Evolutionary conservation across 2,888 invertebrate genomes (phyloP).

Genomic region (Timema cristinae): DNA sequence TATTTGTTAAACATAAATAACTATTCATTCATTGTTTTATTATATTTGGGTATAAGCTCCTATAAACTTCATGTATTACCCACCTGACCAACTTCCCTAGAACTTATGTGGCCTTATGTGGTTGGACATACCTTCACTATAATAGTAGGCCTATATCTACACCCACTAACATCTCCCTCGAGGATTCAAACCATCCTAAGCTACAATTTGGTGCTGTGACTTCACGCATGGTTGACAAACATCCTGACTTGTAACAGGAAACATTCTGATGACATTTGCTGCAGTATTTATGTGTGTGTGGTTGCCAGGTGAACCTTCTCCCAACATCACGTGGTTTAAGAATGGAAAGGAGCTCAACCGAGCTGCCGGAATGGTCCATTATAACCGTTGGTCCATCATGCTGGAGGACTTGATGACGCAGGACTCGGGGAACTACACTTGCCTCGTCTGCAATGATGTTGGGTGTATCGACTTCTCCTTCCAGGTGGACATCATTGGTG

Average conservation of each 20-base stretch:
- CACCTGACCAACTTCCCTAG: no score
- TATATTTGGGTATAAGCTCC: no score
- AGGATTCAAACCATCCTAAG: no score
- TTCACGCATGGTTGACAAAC: background rate
- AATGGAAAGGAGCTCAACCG: constrained; percentile 29
- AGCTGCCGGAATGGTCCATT: background rate
- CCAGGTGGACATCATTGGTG: constrained; percentile 36
- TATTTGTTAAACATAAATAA: no score
- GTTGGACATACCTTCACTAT: no score
- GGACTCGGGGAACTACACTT: constrained; percentile 52
- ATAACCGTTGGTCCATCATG: constrained; percentile 22
- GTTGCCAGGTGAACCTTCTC: constrained; percentile 38
- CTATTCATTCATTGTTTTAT: no score
- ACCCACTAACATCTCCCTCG: no score
- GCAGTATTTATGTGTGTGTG: background rate
- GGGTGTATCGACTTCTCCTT: constrained; percentile 43
- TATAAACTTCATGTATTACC: no score
- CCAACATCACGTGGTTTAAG: constrained; percentile 41
- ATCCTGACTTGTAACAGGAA: background rate
- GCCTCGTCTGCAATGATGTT: constrained; percentile 46
- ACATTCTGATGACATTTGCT: background rate
- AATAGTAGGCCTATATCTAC: no score
- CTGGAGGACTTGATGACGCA: constrained; percentile 13
- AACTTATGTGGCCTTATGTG: no score
- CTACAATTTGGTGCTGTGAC: no score